phyloP scores from a whole-genome alignment of 1,140 invertebrate genomes.

The Drosophila arawakana region DNA sequence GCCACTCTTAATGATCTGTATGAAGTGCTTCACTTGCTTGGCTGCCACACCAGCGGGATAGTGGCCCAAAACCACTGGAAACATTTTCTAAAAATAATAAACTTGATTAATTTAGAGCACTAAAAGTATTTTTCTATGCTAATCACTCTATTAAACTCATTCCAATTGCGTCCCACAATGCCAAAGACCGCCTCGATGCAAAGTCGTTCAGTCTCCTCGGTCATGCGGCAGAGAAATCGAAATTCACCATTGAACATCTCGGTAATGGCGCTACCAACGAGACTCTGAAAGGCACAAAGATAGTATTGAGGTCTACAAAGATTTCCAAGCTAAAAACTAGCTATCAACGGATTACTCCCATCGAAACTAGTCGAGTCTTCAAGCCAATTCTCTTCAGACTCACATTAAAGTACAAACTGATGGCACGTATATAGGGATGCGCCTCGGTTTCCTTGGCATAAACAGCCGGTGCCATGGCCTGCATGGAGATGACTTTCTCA shows the following conservation, averaged over 20 bases:
- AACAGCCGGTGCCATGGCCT: conserved; percentile 88
- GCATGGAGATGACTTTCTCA: conserved; percentile 86
- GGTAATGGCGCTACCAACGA: conserved; percentile 77
- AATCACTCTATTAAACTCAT: conserved; percentile 76
- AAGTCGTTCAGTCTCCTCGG: conserved; percentile 76
- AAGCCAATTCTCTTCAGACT: conserved; percentile 5
- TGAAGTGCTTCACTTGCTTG: conserved; percentile 83
- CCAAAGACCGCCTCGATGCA: conserved; percentile 82
- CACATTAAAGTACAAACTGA: conserved; percentile 78
- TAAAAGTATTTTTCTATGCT: background rate
- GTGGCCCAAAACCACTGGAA: conserved; percentile 90
- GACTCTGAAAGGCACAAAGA: conserved; percentile 50
- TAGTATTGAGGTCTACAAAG: background rate
- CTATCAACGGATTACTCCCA: too few relatives aligned
- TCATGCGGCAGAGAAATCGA: conserved; percentile 81
- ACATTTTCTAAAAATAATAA: conserved; percentile 85
- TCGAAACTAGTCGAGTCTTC: too few relatives aligned
- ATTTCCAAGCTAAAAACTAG: too few relatives aligned
- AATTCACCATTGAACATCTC: conserved; percentile 84
- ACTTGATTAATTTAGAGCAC: too few relatives aligned
- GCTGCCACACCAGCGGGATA: conserved; percentile 85
- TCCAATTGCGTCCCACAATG: conserved; percentile 80
- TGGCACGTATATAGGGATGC: conserved; percentile 77
- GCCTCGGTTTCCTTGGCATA: conserved; percentile 84
- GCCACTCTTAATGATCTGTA: conserved; percentile 77